Conservation (phyloP, 2,797 vertebrate genomes). For the Alosa sapidissima region DNA sequence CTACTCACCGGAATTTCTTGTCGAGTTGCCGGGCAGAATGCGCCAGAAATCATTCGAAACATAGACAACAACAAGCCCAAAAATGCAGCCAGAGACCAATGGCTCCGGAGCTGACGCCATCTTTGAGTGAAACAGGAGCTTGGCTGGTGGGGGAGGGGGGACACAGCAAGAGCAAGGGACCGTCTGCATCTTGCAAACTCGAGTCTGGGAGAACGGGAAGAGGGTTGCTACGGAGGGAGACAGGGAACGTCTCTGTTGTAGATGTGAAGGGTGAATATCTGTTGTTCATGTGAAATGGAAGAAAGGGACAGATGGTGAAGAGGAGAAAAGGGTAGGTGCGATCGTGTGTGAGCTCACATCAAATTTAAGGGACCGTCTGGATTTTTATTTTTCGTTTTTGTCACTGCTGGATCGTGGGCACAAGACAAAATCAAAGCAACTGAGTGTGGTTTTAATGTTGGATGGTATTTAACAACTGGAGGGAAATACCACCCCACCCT, state of each 20-base stretch:
- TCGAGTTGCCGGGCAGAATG: constrained; percentile 68
- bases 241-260: constrained; percentile 62
- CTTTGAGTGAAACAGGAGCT: constrained; percentile 85
- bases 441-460: constrained; percentile 73
- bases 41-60: constrained; percentile 67
- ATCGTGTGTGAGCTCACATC: constrained; percentile 57
- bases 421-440: constrained; percentile 65
- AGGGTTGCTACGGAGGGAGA: constrained; percentile 33
- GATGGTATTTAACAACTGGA: constrained; percentile 82
- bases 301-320: constrained; percentile 80
- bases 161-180: constrained; percentile 74
- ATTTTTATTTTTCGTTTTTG: constrained; percentile 32
- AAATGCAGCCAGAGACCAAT: constrained; percentile 79
- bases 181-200: constrained; percentile 71
- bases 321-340: constrained; percentile 67
- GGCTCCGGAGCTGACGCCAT: constrained; percentile 82
- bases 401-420: constrained; percentile 45
- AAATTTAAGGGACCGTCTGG: constrained; percentile 73
- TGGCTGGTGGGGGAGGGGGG: constrained; percentile 77
- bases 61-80: constrained; percentile 81
- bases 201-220: constrained; percentile 56
- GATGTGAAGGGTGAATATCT: constrained; percentile 77
- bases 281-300: constrained; percentile 77
- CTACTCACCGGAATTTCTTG: constrained; percentile 75
- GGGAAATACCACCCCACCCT: constrained; percentile 65